Base-by-base conservation (phyloP, 2,888 invertebrate species). In the Ypsolopha scabrella region DNA sequence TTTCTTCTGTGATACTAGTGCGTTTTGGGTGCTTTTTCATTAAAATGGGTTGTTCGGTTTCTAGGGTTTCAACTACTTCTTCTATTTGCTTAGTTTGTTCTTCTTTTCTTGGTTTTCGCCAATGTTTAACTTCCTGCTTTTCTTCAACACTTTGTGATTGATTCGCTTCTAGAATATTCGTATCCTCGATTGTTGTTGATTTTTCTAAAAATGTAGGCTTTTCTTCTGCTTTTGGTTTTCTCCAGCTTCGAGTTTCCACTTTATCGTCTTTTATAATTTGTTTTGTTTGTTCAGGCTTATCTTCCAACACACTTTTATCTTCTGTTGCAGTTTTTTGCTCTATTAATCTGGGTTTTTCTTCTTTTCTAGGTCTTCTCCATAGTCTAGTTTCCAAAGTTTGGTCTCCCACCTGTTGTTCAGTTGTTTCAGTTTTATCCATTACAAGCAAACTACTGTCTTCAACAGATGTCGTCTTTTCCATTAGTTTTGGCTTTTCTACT, bases 291-390 rank as follows among this genome's bases (percentile, higher is more conserved):
- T 55, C 49, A 24, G n/a, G 33, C 52, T 48, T 46, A 14, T 49
- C 41, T 34, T 51, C 36, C 4, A 53, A 14, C 57, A 89, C 61
- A 36, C 80, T 75, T 67, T 88, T 88, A 65, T 89, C 89, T 35
- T 49, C 64, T 7, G 67, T 47, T 58, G 59, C 56, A 62, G 34
- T 47, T 37, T 49, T 54, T 7, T 24, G 53, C 7, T 34, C 41
- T 41, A 10, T 7, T 34, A n/a, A 35, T 13, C 13, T 37, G 13
- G 52, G 50, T 59, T 6, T 53, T 53, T 64, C 60, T 55, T 80
- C 79, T 39, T 69, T 59, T 52, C 64, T 61, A 67, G 82, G 60
- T 60, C 71, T 69, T 61, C 74, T 53, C 75, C 74, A 68, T 58
- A 72, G 55, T 58, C 65, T 67, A 57, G 60, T 58, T 65, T 64